Evolutionary conservation across 37 sponge, comb jelly and placozoan species (phyloP).

Genomic region (Hormiphora californensis): DNA sequence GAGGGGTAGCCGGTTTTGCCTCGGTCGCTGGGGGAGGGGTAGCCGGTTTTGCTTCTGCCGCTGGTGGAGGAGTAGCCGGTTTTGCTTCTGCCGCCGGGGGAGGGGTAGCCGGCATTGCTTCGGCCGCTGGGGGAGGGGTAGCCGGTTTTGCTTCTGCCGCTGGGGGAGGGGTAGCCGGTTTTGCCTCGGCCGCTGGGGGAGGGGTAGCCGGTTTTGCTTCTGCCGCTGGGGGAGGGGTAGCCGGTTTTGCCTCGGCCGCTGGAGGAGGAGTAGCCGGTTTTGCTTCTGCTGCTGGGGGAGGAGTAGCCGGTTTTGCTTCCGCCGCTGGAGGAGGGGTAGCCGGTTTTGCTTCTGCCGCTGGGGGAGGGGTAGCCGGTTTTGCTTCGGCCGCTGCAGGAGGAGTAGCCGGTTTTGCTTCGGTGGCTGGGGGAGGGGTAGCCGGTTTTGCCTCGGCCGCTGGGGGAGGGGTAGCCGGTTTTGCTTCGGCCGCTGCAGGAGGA

Average conservation of each 20-base stretch:
- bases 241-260: neutral
- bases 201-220: too few relatives aligned
- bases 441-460: neutral
- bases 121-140: too few relatives aligned
- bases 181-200: too few relatives aligned
- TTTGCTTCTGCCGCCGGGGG: neutral
- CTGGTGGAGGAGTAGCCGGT: too few relatives aligned
- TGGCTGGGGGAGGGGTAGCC: neutral
- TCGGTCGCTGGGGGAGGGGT: too few relatives aligned
- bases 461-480: neutral
- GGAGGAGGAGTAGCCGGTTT: neutral
- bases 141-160: too few relatives aligned
- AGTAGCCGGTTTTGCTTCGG: neutral
- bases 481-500: neutral
- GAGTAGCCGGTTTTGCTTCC: neutral
- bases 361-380: neutral
- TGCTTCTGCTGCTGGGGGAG: neutral
- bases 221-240: neutral
- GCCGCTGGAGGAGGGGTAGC: neutral
- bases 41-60: too few relatives aligned
- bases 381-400: neutral
- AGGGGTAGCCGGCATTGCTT: too few relatives aligned
- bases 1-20: too few relatives aligned
- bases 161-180: too few relatives aligned
- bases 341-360: neutral